Evolutionary conservation across 2,113 vertebrate species (phyloP), one percentile per base, ranked within the genome.

Genomic region (Thymallus thymallus): DNA sequence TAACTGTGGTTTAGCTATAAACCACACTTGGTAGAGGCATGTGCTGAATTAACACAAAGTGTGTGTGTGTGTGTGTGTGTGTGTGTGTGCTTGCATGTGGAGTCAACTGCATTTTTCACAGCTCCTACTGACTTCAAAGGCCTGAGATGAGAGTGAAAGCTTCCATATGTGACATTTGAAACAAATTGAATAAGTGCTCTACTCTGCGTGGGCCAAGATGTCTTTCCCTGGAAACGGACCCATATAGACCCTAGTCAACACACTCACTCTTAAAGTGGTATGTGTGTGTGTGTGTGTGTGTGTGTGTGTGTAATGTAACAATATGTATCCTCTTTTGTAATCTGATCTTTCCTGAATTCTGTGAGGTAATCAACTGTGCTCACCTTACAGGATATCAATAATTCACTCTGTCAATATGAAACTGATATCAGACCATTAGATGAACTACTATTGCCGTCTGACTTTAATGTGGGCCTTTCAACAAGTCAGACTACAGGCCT

Each of bases 81-180:
- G 56, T 6, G 51, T 68, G 66, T 29, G 63, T 56, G 73, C 14
- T 13, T 60, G 82, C 88, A 88, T 85, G 84, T 90, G 84, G 87
- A 89, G 86, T 83, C 80, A 83, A 86, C 81, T 86, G 87, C 82
- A 83, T 91, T 90, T 90, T 90, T 91, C 86, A 90, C 88, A 89
- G 88, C 85, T 88, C 81, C 64, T 68, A 75, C 41, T 16, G 35
- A 91, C 90, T 91, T 92, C 90, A 92, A 94, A 94, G 87, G 72
- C 73, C 66, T 79, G 72, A 86, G 76, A 82, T 80, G 83, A 89
- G 84, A 92, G 87, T 85, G 90, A 93, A 90, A 89, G 89, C 87
- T 93, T 93, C 91, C 91, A 92, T 92, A 92, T 92, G 93, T 90
- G 88, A 91, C 91, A 91, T 92, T 92, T 90, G 86, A 90, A 92